Evolutionary conservation across 2,888 invertebrate genomes (phyloP).

Genomic region (Agonopterix alstromeriana): DNA sequence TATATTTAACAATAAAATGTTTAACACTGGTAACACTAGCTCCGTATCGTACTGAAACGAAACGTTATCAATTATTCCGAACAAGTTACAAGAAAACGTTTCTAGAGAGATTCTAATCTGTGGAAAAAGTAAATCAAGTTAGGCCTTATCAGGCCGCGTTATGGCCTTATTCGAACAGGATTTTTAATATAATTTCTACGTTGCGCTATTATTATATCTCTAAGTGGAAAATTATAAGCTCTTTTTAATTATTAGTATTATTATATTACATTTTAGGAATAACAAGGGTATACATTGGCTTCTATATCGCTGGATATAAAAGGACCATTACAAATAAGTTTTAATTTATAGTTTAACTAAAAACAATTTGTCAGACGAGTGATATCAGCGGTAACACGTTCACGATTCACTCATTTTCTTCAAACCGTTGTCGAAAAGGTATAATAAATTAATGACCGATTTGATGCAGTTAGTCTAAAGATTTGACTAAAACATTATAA

Average conservation of each 20-base stretch:
- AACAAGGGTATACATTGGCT: not conserved
- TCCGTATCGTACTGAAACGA: slow-evolving; percentile 21
- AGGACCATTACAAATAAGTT: too few relatives aligned
- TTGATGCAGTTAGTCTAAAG: too few relatives aligned
- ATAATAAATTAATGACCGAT: too few relatives aligned
- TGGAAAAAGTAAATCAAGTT: not conserved
- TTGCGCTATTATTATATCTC: not conserved
- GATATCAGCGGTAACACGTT: too few relatives aligned
- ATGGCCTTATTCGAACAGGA: not conserved
- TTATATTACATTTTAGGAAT: not conserved
- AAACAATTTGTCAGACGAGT: too few relatives aligned
- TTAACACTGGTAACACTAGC: slow-evolving; percentile 36
- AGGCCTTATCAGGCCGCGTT: not conserved
- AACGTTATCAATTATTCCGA: slow-evolving; percentile 12
- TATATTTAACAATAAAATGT: slow-evolving; percentile 17
- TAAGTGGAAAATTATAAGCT: slow-evolving; percentile 9
- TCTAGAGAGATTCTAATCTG: not conserved
- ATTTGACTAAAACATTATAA: too few relatives aligned
- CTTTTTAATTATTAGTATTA: not conserved
- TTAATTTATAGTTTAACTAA: too few relatives aligned
- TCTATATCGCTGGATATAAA: too few relatives aligned
- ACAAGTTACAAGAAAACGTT: not conserved
- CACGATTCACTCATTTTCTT: too few relatives aligned
- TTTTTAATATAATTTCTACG: not conserved
- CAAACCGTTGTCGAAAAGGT: too few relatives aligned